Conservation (phyloP, 2,113 vertebrate species). For the Potamarius usumacintae region DNA sequence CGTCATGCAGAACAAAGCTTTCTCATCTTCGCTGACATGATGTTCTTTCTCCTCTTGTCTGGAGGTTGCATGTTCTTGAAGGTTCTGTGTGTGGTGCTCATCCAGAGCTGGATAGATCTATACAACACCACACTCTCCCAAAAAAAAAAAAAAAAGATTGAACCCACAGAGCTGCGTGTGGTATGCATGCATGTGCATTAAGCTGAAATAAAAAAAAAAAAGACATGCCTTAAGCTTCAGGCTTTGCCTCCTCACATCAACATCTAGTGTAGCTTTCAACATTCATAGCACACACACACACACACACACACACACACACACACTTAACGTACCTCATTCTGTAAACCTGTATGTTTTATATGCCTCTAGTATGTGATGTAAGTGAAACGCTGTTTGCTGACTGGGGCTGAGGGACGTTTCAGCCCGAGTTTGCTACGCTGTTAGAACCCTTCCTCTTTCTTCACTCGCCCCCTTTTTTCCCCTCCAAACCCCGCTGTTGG, state of each 20-base stretch:
- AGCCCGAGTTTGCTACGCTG: conserved; percentile 60
- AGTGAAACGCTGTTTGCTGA: conserved; percentile 57
- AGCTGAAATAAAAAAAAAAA: conserved; percentile 17
- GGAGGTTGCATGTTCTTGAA: conserved; percentile 18
- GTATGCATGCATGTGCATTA: conserved; percentile 45
- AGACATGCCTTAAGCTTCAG: conserved; percentile 48
- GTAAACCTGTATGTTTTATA: conserved; percentile 71
- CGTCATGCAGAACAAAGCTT: neutral
- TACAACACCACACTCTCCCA: neutral
- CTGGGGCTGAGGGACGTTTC: conserved; percentile 60
- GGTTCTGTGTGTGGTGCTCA: conserved; percentile 20
- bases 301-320: conserved; percentile 28
- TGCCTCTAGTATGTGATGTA: conserved; percentile 75
- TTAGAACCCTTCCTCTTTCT: conserved; percentile 24
- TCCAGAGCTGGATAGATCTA: conserved; percentile 2
- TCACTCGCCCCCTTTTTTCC: neutral
- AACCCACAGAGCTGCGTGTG: conserved; percentile 18
- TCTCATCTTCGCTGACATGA: conserved; percentile 28
- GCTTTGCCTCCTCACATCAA: conserved; percentile 29
- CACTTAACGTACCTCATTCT: conserved; percentile 61
- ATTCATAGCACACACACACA: conserved; percentile 33
- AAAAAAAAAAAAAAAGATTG: neutral
- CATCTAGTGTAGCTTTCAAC: conserved; percentile 44
- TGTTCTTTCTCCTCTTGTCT: conserved; percentile 24
- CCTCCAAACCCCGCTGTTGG: conserved; percentile 56